Evolutionary conservation across 2,888 invertebrate species (phyloP), one percentile per base, ranked within the genome.

Genomic region (Anoplius nigerrimus): DNA sequence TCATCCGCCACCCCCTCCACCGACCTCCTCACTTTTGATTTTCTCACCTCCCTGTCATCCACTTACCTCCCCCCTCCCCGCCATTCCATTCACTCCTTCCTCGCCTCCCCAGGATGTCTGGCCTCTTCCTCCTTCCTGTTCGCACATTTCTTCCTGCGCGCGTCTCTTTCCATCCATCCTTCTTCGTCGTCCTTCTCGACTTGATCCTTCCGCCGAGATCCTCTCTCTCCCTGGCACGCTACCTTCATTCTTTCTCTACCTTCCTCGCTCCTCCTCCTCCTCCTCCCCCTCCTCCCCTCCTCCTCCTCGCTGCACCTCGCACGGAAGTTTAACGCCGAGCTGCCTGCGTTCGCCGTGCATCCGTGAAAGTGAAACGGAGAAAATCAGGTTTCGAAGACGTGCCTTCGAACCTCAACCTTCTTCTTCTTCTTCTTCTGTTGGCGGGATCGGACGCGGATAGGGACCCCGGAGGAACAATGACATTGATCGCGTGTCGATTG

Each of bases 311-410:
- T 13, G 42, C 66, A 64, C 43, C 55, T 71, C 76, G 75, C 56
- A 69, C 76, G 79, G 79, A 78, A 76, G 76, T 79, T 79, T 71
- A 76, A 79, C 79, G 66, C 69, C 67, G 66, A 15, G 63, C 62
- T 46, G 70, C 55, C 69, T 71, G 75, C 71, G 78, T 78, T 74
- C 71, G 57, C 71, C 67, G 75, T 79, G 78, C 78, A 78, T 78
- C 74, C 76, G 76, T 81, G 80, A 80, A 80, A 80, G 80, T 80
- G 81, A 80, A 80, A 80, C 81, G 79, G 80, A 80, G 79, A 79
- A 79, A 79, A 79, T 78, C 81, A 80, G 80, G 80, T 80, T 80
- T 80, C 80, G 80, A 80, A 80, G 79, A 78, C 81, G 73, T 75
- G 80, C 71, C 78, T 75, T 79, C 77, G 71, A 71, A 79, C 69